Percentiles rank a stretch among this genome's conserved stretches.
Evolutionary conservation across 2,113 vertebrate genomes (phyloP).

Genomic region (Actenoides hombroni): DNA sequence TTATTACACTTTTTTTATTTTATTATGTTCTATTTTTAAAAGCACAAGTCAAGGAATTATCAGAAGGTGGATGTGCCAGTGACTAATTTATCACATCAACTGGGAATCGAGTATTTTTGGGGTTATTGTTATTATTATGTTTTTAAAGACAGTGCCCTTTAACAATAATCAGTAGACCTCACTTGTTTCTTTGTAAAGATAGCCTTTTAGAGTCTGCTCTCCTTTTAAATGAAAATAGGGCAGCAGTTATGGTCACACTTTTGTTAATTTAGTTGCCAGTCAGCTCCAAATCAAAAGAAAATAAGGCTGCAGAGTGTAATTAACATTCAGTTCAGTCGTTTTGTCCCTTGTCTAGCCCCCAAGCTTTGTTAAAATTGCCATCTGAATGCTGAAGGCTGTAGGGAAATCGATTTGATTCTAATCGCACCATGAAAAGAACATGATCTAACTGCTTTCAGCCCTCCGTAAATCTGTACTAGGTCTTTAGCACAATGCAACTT

Average conservation of each 20-base stretch:
- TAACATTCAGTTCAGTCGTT: conserved; percentile 98
- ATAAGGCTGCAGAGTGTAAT: conserved; percentile 94
- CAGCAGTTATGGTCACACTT: conserved; percentile 92
- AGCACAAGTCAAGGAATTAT: conserved; percentile 39
- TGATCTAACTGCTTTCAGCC: conserved; percentile 99
- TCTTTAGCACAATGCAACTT: conserved; percentile 95
- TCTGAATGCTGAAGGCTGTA: conserved; percentile 92
- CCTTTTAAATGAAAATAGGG: conserved; percentile 86
- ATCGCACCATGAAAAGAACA: conserved; percentile 99
- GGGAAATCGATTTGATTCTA: conserved; percentile 99
- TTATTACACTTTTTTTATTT: neutral
- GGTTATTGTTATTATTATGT: conserved; percentile 72
- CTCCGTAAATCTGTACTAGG: conserved; percentile 97
- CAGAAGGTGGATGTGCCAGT: conserved; percentile 15
- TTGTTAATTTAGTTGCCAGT: conserved; percentile 90
- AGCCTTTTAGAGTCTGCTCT: conserved; percentile 83
- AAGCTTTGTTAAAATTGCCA: conserved; percentile 92
- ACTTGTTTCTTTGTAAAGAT: conserved; percentile 85
- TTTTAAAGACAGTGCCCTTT: conserved; percentile 79
- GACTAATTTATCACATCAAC: conserved; percentile 67
- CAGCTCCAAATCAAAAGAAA: conserved; percentile 87
- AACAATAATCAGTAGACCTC: conserved; percentile 83
- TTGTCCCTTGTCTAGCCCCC: conserved; percentile 88
- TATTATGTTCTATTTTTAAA: conserved; percentile 49
- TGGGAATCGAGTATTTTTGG: conserved; percentile 60